A percentile compares a stretch with the other conserved stretches of the same genome.
Conservation (phyloP, 2,113 vertebrate genomes). For the Heloderma charlesbogerti region DNA sequence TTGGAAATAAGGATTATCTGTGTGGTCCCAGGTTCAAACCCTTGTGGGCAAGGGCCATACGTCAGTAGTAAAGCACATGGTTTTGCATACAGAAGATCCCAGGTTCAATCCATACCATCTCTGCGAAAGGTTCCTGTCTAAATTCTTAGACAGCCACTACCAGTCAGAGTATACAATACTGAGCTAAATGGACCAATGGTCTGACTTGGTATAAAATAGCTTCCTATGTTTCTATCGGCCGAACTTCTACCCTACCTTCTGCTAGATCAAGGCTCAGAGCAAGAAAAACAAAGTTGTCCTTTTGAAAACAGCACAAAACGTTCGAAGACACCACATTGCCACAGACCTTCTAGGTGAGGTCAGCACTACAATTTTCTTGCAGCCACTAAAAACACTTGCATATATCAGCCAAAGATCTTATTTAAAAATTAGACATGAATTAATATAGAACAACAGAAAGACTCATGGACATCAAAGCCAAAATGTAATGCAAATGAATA, state of each 20-base stretch:
- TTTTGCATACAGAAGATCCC: background rate
- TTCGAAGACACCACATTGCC: fast-evolving
- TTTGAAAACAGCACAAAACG: background rate
- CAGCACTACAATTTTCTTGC: background rate
- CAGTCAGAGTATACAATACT: background rate
- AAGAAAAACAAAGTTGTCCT: background rate
- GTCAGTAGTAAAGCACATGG: background rate
- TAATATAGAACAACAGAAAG: background rate
- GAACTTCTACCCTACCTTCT: background rate
- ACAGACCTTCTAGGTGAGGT: background rate
- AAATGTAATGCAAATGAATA: too few relatives aligned
- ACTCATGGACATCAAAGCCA: too few relatives aligned
- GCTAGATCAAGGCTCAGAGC: background rate
- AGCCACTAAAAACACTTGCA: conserved; percentile 1
- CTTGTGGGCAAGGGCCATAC: background rate
- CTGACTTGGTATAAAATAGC: background rate
- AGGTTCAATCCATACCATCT: background rate
- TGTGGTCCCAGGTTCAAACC: background rate
- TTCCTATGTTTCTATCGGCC: background rate
- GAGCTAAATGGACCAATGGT: background rate
- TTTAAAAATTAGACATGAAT: conserved; percentile 23
- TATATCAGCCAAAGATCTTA: background rate
- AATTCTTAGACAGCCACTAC: background rate
- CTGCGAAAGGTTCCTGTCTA: background rate
- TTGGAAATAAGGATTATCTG: background rate